phyloP scores from a whole-genome alignment of 2,113 vertebrate species.

The Zapus hudsonius region DNA sequence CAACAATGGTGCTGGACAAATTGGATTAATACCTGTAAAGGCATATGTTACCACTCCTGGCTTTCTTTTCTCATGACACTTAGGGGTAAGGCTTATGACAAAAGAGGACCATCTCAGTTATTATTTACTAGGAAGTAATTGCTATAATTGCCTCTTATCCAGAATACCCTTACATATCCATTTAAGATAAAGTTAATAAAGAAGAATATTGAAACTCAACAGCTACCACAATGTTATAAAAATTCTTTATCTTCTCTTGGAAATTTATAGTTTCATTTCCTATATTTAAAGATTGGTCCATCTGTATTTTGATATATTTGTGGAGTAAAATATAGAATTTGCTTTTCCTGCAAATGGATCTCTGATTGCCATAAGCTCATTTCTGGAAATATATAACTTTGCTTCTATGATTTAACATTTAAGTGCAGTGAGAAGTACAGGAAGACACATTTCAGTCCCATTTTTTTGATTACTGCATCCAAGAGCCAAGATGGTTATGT shows the following conservation, averaged over 20 bases:
- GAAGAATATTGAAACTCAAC: neutral
- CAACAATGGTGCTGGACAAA: no score
- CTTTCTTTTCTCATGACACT: neutral
- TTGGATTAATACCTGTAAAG: no score
- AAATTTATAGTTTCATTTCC: constrained; percentile 15
- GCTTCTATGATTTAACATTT: constrained; percentile 17
- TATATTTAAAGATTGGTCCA: neutral
- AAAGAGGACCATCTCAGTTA: neutral
- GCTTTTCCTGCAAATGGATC: neutral
- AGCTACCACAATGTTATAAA: neutral
- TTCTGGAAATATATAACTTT: neutral
- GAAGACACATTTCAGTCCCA: neutral
- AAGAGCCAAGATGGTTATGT: neutral
- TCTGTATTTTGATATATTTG: neutral
- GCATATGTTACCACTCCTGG: neutral
- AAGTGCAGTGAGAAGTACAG: neutral
- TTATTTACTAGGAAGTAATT: neutral
- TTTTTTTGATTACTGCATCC: neutral
- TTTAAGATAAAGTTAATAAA: neutral
- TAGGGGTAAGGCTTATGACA: neutral
- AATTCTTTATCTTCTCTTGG: neutral
- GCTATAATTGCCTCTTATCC: neutral
- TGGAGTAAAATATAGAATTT: neutral
- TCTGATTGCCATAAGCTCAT: neutral
- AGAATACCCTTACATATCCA: neutral